Evolutionary conservation across 2,888 invertebrate species (phyloP).

Genomic region (Eristalis intricaria): DNA sequence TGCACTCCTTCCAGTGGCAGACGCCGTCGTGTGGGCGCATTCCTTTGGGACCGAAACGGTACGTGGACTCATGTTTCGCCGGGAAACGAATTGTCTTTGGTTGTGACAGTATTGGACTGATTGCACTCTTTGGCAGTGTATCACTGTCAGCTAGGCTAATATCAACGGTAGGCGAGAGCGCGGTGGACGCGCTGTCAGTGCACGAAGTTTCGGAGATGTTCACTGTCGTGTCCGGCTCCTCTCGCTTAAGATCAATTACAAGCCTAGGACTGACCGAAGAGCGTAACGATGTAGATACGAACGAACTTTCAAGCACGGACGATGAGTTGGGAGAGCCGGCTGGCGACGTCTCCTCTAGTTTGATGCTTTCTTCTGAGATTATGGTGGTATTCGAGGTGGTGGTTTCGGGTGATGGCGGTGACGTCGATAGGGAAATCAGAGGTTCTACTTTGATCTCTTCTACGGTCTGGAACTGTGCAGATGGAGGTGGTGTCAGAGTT

Average conservation of each 20-base stretch:
- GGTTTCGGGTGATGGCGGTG: constrained; percentile 43
- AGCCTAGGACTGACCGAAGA: constrained; percentile 43
- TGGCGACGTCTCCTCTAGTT: constrained; percentile 31
- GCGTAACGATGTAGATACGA: constrained; percentile 37
- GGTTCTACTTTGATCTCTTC: constrained; percentile 13
- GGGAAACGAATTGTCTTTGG: constrained; percentile 92
- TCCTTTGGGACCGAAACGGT: constrained; percentile 80
- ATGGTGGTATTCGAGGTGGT: constrained; percentile 48
- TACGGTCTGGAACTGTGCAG: constrained; percentile 12
- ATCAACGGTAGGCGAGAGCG: constrained; percentile 80
- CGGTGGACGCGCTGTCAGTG: constrained; percentile 74
- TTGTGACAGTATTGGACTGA: constrained; percentile 90
- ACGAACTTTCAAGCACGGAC: constrained; percentile 17
- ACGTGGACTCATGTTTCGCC: constrained; percentile 81
- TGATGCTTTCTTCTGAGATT: constrained; percentile 43
- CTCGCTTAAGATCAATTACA: constrained; percentile 43
- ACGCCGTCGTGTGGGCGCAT: constrained; percentile 82
- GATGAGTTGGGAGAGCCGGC: constrained; percentile 5
- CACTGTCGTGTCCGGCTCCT: constrained; percentile 28
- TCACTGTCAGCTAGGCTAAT: constrained; percentile 78
- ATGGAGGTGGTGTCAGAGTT: constrained; percentile 31
- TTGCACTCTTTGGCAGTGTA: constrained; percentile 80
- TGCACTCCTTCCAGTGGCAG: constrained; percentile 93
- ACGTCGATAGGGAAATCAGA: background rate
- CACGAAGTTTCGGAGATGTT: constrained; percentile 51